Percentiles rank a stretch among this genome's conserved stretches.
These are phyloP conservation scores for Crematogaster levior DNA, from an alignment of 2,888 invertebrate species.

Conservation along the genomic window DNA sequence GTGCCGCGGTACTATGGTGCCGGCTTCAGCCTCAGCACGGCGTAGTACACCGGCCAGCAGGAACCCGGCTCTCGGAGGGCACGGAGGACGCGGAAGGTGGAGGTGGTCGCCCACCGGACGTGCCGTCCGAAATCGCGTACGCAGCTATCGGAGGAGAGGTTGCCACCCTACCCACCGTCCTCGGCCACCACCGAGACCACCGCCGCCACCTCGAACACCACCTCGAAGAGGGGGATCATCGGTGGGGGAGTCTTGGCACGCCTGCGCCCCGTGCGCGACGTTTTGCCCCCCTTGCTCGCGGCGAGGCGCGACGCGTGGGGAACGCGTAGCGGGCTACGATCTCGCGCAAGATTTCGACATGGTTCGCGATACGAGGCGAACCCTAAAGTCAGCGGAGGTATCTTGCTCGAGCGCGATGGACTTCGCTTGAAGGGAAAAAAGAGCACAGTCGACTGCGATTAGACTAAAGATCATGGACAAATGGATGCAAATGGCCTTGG, in stretches of 20 bases:
- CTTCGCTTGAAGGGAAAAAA: background rate
- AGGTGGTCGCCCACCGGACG: conserved; percentile 65
- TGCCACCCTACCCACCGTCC: conserved; percentile 70
- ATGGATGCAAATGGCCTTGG: background rate
- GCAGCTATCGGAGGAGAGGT: conserved; percentile 70
- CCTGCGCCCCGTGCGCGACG: conserved; percentile 64
- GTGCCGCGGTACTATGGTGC: conserved; percentile 71
- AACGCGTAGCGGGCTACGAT: conserved; percentile 41
- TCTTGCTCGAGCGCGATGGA: conserved; percentile 21
- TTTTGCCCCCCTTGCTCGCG: conserved; percentile 62
- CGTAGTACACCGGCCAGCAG: conserved; percentile 68
- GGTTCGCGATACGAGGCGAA: conserved; percentile 62
- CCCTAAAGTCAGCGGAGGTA: conserved; percentile 24
- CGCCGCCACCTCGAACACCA: conserved; percentile 54
- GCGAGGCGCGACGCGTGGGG: conserved; percentile 56
- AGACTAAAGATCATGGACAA: background rate
- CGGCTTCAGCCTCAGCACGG: conserved; percentile 67
- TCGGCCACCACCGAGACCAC: conserved; percentile 68
- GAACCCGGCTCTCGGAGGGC: conserved; percentile 67
- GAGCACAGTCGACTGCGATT: background rate
- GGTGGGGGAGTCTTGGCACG: conserved; percentile 70
- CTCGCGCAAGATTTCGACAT: conserved; percentile 66
- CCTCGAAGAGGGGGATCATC: conserved; percentile 43
- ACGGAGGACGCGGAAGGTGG: conserved; percentile 66
- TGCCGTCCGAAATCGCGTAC: conserved; percentile 63